These are phyloP conservation scores for Arenaria interpres DNA, from an alignment of 2,113 vertebrate genomes.

Conservation along the genomic window DNA sequence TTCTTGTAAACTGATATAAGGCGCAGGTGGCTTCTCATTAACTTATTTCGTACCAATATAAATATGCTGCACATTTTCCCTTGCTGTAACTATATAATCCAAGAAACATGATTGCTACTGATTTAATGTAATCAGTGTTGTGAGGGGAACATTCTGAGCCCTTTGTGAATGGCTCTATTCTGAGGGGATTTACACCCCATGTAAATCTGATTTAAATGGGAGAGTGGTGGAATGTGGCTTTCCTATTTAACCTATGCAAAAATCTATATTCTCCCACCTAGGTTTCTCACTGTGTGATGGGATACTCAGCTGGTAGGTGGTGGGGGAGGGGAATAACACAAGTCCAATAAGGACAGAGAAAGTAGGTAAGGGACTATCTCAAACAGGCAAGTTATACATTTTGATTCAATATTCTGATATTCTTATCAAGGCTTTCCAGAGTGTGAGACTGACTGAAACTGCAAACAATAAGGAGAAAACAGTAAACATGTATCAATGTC, in stretches of 20 bases:
- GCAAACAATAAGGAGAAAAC: constrained; percentile 69
- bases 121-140: constrained; percentile 69
- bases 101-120: constrained; percentile 60
- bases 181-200: constrained; percentile 67
- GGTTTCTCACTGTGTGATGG: constrained; percentile 37
- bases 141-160: constrained; percentile 46
- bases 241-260: constrained; percentile 68
- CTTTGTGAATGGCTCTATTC: constrained; percentile 60
- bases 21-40: constrained; percentile 72
- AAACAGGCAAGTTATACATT: constrained; percentile 52
- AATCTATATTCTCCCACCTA: constrained; percentile 55
- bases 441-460: constrained; percentile 66
- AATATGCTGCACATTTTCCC: constrained; percentile 58
- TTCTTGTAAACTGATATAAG: constrained; percentile 41
- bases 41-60: constrained; percentile 76
- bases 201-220: constrained; percentile 71
- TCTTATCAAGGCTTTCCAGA: constrained; percentile 75
- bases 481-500: constrained; percentile 62
- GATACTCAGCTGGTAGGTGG: background rate
- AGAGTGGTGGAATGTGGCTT: constrained; percentile 63
- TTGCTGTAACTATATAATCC: constrained; percentile 64
- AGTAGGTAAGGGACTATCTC: constrained; percentile 51
- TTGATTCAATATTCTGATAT: constrained; percentile 73
- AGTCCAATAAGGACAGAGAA: constrained; percentile 40
- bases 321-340: constrained; percentile 14